Evolutionary conservation across 1,140 invertebrate species (phyloP).

Genomic region (Leucophenga varia): DNA sequence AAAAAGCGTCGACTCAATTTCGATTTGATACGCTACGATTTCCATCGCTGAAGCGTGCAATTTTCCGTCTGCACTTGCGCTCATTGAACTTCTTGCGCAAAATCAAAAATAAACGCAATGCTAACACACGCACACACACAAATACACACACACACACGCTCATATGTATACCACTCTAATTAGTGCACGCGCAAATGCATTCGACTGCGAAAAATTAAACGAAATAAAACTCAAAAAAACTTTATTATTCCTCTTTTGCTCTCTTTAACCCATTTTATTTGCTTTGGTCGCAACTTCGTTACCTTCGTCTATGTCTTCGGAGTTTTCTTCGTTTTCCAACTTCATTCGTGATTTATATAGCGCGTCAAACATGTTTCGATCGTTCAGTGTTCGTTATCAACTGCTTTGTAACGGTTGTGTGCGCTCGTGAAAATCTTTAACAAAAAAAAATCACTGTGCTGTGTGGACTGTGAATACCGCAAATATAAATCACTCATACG

Average conservation of each 20-base stretch:
- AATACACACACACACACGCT: no score
- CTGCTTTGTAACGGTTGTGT: conserved; percentile 38
- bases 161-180: conserved; percentile 18
- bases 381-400: conserved; percentile 44
- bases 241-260: no score
- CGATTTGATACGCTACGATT: no score
- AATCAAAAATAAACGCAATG: conserved; percentile 49
- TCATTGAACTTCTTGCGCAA: no score
- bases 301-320: conserved; percentile 4
- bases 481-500: no score
- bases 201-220: conserved; percentile 16
- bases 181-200: conserved; percentile 22
- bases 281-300: conserved; percentile 25
- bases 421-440: conserved; percentile 8
- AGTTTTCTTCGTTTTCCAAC: conserved; percentile 3
- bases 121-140: conserved; percentile 21
- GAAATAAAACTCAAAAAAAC: conserved; percentile 16
- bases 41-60: no score
- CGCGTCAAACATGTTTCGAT: conserved; percentile 44
- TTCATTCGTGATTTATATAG: conserved; percentile 36
- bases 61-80: no score
- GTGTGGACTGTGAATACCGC: no score
- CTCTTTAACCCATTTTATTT: conserved; percentile 10
- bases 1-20: no score
- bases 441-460: no score